Evolutionary conservation across 2,797 vertebrate species (phyloP), one percentile per base, ranked within the genome.

Genomic region (Pampus argenteus): DNA sequence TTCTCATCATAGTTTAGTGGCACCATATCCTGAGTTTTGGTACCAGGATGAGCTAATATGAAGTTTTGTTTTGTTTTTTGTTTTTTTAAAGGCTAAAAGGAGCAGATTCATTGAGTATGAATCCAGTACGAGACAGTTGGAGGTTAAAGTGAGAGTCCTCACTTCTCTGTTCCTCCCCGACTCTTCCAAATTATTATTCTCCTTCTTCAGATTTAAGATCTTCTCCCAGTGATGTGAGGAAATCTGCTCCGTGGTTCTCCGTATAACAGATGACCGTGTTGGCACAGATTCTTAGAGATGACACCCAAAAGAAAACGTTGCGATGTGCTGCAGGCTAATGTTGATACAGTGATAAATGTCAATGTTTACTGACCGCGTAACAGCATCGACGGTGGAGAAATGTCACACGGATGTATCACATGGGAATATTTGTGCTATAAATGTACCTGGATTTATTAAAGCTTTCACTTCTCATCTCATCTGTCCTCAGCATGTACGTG

Each of bases 281-380:
- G 82, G 14, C 66, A 63, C 18, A 1, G 18, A 58, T 63, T 50
- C 63, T 50, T 40, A 17, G 48, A 74, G 55, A 64, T 28, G 82
- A 69, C 81, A 6, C 47, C 83, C 22, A 42, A 48, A 75, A 66
- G 23, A 47, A 28, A 70, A 55, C 8, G 15, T 4, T 0, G 31
- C 50, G 26, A 25, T 11, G 4, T 6, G 50, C 2, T 15, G 0
- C 3, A 48, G 62, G 75, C 68, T 8, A 38, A 70, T 84, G 73
- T 83, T 76, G 80, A 82, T 63, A 55, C 63, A 42, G 77, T 18
- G 45, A 84, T 86, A 76, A 85, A 88, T 82, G 76, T 78, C 84
- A 69, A 2, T 84, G 86, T 87, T 83, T 87, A 74, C 77, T 81
- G 86, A 81, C 26, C 67, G 77, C 56, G 71, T 51, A 61, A 55